Evolutionary conservation across 2,113 vertebrate species (phyloP), one percentile per base, ranked within the genome.

Genomic region (Glareola pratincola): DNA sequence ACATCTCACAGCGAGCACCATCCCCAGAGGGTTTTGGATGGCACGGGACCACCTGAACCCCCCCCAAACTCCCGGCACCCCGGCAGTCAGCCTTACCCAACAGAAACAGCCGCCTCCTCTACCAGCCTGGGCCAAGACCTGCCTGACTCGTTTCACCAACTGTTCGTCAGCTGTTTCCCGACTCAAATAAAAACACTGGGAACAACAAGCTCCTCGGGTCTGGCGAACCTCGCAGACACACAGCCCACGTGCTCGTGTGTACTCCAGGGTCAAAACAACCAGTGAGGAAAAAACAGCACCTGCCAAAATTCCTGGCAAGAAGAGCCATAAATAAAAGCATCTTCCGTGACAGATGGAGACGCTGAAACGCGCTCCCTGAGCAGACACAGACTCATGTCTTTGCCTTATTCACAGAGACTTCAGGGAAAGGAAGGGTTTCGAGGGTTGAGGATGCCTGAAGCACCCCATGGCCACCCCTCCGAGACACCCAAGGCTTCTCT

Each of bases 11-110:
- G 17, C 10, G 2, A 39, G 20, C n/a, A 23, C 54, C 54, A 56
- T 23, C 51, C 15, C 36, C 36, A 23, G 27, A 0, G 2, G 47
- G 14, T 6, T 15, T 27, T 0, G 1, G 39, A 8, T 0, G 4
- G 15, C 66, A 39, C 1, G 1, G 22, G 51, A 39, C 9, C 64
- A 47, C 36, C 39, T 4, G 9, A 68, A 6, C 8, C n/a, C 29
- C 9, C 41, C 29, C 9, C 56, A 3, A 71, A 10, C 27, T 0
- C 53, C 53, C 32, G 0, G 14, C 18, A 5, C 1, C 13, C 36
- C 48, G 0, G 12, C 76, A 56, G 67, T 6, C 39, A 36, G 41
- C 85, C 93, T 78, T 72, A 85, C 96, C 91, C 79, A 12, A 2
- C 17, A 34, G 71, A 53, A 87, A 41, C 56, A 71, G 89, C 89